These are phyloP conservation scores for Petrocephalus microphthalmus DNA, from an alignment of 2,113 vertebrate species.

Conservation along the genomic window DNA sequence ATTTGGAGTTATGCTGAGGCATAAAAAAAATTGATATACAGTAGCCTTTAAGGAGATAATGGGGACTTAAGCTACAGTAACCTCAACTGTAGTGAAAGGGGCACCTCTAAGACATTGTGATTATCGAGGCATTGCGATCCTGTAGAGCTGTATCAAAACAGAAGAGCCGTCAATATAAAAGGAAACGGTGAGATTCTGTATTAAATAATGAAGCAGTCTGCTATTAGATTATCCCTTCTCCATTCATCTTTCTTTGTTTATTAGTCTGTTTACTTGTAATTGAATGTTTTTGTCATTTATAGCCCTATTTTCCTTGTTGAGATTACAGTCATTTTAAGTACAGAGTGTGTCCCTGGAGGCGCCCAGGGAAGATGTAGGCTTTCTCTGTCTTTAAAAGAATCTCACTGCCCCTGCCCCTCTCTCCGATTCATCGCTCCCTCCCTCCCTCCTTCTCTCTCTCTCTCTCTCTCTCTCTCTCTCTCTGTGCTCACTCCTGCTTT, in stretches of 20 bases:
- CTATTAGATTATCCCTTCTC: not conserved
- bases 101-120: not conserved
- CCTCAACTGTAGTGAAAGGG: not conserved
- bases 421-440: not conserved
- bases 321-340: conserved; percentile 22
- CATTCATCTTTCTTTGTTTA: not conserved
- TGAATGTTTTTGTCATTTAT: not conserved
- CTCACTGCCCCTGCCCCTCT: conserved; percentile 21
- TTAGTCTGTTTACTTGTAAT: not conserved
- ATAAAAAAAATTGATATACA: not conserved
- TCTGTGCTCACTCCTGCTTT: not conserved
- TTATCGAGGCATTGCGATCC: not conserved
- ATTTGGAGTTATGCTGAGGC: not conserved
- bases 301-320: not conserved
- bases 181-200: not conserved
- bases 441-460: conserved; percentile 5
- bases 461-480: conserved; percentile 2
- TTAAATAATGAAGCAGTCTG: not conserved
- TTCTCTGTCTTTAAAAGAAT: conserved; percentile 8
- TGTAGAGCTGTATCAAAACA: not conserved
- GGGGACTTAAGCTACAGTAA: not conserved
- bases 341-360: conserved; percentile 26
- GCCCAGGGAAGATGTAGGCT: conserved; percentile 24
- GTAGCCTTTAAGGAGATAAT: not conserved
- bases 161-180: not conserved